phyloP scores from a whole-genome alignment of 2,888 invertebrate species.

The Noctua fimbriata region DNA sequence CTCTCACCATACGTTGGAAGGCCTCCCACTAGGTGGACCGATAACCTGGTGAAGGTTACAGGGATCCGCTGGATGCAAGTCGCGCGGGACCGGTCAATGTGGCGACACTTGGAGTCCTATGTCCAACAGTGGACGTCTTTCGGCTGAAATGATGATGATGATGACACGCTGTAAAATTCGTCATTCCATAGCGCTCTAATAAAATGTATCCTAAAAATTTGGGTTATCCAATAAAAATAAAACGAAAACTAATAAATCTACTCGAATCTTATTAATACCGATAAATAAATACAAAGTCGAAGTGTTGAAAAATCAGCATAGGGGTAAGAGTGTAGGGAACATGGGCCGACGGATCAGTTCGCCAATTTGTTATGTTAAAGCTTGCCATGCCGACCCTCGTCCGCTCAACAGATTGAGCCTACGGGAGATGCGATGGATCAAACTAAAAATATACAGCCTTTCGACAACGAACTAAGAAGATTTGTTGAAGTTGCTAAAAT shows the following conservation, averaged over 20 bases:
- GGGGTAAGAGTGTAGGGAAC: conserved; percentile 57
- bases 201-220: not conserved
- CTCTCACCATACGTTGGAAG: no score
- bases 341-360: conserved; percentile 79
- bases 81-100: no score
- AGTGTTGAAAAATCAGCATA: conserved; percentile 63
- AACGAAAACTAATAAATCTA: conserved; percentile 38
- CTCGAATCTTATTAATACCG: conserved; percentile 46
- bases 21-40: no score
- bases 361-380: conserved; percentile 85
- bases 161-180: not conserved
- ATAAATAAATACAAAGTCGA: conserved; percentile 56
- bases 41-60: no score
- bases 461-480: conserved; percentile 38
- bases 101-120: no score
- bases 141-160: no score
- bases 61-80: no score
- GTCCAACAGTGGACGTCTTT: no score
- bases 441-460: conserved; percentile 77
- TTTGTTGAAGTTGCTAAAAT: not conserved
- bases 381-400: conserved; percentile 77
- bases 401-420: conserved; percentile 81
- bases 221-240: not conserved
- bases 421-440: conserved; percentile 80
- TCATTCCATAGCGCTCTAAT: not conserved